Evolutionary conservation across 2,113 vertebrate genomes (phyloP).

Genomic region (Takifugu bimaculatus): DNA sequence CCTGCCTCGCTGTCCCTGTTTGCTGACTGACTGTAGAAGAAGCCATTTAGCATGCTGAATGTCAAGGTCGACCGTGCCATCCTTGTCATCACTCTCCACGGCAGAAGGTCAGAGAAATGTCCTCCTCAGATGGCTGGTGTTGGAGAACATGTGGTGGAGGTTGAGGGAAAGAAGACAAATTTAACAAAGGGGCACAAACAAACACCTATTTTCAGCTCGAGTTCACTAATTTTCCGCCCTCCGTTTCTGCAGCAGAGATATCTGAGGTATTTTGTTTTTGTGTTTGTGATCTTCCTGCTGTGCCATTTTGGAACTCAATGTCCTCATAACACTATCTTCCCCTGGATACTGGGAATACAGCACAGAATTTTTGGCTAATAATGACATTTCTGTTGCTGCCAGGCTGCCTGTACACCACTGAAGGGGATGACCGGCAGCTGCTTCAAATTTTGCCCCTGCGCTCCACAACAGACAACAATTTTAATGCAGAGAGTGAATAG

Average conservation of each 20-base stretch:
- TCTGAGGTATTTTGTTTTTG: not conserved
- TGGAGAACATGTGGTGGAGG: constrained; percentile 73
- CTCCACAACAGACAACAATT: constrained; percentile 53
- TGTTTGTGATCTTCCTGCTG: constrained; percentile 3
- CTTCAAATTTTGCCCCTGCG: constrained; percentile 50
- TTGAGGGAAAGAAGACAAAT: constrained; percentile 13
- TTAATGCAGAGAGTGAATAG: constrained; percentile 70
- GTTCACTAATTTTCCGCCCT: not conserved
- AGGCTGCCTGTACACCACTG: constrained; percentile 41
- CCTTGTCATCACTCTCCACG: constrained; percentile 90
- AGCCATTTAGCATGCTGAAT: constrained; percentile 94
- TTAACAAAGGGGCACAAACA: not conserved
- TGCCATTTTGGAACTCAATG: not conserved
- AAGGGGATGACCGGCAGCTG: constrained; percentile 34
- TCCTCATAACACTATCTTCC: not conserved
- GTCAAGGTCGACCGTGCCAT: constrained; percentile 90
- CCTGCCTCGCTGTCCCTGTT: constrained; percentile 83
- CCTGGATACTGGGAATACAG: not conserved
- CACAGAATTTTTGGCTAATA: not conserved
- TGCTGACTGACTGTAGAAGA: constrained; percentile 86
- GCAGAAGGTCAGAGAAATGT: constrained; percentile 91
- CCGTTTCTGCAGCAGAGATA: not conserved
- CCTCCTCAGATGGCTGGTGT: constrained; percentile 85
- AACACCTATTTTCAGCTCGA: constrained; percentile 6
- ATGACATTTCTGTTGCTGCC: not conserved